Conservation (phyloP, 1,140 invertebrate genomes). For the Zaprionus africanus region DNA sequence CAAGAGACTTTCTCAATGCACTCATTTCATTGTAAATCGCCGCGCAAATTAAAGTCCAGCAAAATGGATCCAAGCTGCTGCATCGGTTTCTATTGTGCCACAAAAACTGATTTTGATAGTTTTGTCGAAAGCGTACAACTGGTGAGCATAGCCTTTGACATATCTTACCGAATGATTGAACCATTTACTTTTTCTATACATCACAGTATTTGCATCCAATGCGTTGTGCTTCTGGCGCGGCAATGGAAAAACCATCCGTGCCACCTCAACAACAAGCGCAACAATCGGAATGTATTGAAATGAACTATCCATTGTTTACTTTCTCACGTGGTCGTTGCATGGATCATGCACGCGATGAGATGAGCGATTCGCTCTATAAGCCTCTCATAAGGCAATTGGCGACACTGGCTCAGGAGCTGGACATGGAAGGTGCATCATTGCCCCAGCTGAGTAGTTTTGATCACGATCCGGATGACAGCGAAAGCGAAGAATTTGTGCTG, state of each 20-base stretch:
- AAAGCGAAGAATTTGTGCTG: conserved; percentile 90
- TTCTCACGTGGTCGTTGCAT: conserved; percentile 89
- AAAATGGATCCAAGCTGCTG: conserved; percentile 97
- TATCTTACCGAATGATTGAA: neutral
- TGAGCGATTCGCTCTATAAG: conserved; percentile 85
- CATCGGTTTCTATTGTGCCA: conserved; percentile 94
- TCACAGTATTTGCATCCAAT: conserved; percentile 87
- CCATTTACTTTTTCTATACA: conserved; percentile 61
- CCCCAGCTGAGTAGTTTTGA: conserved; percentile 84
- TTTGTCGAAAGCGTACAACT: conserved; percentile 89
- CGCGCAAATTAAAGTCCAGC: conserved; percentile 93
- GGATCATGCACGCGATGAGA: conserved; percentile 85
- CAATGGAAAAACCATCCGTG: conserved; percentile 51
- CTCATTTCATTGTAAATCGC: conserved; percentile 94
- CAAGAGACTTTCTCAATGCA: conserved; percentile 89
- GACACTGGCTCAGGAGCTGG: conserved; percentile 85
- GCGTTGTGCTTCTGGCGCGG: conserved; percentile 80
- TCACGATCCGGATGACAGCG: conserved; percentile 88
- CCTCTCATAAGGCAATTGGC: conserved; percentile 86
- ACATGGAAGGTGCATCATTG: conserved; percentile 19
- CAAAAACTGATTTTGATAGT: conserved; percentile 90
- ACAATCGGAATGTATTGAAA: conserved; percentile 83
- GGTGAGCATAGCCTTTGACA: conserved; percentile 77
- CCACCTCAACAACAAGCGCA: conserved; percentile 30
- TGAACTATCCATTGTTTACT: conserved; percentile 92